phyloP scores from a whole-genome alignment of 2,888 invertebrate genomes.

The Acrocera orbiculus region DNA sequence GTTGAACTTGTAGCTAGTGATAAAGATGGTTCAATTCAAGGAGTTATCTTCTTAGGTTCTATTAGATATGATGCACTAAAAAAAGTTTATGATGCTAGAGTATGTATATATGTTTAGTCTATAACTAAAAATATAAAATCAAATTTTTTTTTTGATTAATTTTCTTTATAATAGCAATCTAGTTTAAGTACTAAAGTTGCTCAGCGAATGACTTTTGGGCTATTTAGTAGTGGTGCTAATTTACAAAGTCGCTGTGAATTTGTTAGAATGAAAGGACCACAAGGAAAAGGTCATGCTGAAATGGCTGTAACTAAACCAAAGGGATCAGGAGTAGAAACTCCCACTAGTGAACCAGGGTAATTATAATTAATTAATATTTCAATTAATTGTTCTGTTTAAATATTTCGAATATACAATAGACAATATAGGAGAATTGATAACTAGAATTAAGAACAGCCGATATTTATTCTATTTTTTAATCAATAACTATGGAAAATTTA shows the following conservation, averaged over 20 bases:
- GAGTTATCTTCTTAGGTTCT: slow-evolving; percentile 92
- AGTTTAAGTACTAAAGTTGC: slow-evolving; percentile 88
- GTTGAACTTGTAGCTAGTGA: slow-evolving; percentile 93
- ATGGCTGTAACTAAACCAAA: slow-evolving; percentile 91
- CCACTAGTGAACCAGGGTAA: slow-evolving; percentile 71
- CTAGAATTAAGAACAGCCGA: too few species aligned
- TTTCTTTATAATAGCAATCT: slow-evolving; percentile 48
- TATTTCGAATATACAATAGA: too few species aligned
- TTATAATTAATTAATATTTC: too few species aligned
- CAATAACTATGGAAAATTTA: too few species aligned
- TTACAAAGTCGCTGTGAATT: slow-evolving; percentile 81
- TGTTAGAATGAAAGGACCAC: slow-evolving; percentile 95
- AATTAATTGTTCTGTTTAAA: too few species aligned
- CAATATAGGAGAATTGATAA: too few species aligned
- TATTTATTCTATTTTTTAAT: too few species aligned
- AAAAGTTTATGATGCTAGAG: slow-evolving; percentile 89
- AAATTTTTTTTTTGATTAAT: not conserved
- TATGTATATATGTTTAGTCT: slow-evolving; percentile 32
- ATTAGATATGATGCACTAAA: slow-evolving; percentile 95
- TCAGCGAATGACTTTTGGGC: slow-evolving; percentile 86
- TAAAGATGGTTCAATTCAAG: slow-evolving; percentile 66
- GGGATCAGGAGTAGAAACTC: slow-evolving; percentile 86
- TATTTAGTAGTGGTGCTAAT: slow-evolving; percentile 54
- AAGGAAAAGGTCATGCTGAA: slow-evolving; percentile 91
- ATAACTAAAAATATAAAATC: not conserved